Conservation (phyloP, 2,888 invertebrate genomes). For the Mythimna lalbum region DNA sequence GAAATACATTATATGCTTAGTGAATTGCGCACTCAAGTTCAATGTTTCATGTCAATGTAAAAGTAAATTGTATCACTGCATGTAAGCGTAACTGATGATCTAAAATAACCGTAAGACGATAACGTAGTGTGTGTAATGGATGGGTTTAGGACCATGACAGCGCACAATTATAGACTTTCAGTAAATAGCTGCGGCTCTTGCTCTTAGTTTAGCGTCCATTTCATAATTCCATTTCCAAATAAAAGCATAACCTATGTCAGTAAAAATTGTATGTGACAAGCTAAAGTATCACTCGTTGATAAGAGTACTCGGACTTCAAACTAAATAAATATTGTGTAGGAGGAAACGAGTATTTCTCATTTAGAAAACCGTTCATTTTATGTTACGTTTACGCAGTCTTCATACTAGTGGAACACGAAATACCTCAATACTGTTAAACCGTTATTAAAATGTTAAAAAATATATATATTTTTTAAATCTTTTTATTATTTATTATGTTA, state of each 20-base stretch:
- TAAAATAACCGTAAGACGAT: background rate
- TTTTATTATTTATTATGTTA: no score
- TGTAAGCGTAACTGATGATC: conserved; percentile 8
- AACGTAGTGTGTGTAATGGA: background rate
- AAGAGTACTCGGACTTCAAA: conserved; percentile 2
- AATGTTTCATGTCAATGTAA: conserved; percentile 26
- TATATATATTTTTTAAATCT: no score
- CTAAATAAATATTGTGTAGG: background rate
- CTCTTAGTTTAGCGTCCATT: background rate
- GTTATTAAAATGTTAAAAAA: no score
- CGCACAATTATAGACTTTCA: conserved; percentile 6
- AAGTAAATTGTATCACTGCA: conserved; percentile 28
- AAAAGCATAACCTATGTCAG: background rate
- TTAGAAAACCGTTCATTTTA: background rate
- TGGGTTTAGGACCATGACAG: conserved; percentile 3
- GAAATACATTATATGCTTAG: conserved; percentile 29
- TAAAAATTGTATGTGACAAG: background rate
- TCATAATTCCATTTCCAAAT: conserved; percentile 1
- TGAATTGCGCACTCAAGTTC: conserved; percentile 18
- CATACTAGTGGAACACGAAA: background rate
- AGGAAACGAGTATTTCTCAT: background rate
- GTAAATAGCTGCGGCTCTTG: conserved; percentile 6
- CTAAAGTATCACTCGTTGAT: background rate
- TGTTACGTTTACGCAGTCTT: background rate
- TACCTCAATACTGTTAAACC: background rate